Conservation (phyloP, 2,797 vertebrate species). For the Caiman crocodilus region DNA sequence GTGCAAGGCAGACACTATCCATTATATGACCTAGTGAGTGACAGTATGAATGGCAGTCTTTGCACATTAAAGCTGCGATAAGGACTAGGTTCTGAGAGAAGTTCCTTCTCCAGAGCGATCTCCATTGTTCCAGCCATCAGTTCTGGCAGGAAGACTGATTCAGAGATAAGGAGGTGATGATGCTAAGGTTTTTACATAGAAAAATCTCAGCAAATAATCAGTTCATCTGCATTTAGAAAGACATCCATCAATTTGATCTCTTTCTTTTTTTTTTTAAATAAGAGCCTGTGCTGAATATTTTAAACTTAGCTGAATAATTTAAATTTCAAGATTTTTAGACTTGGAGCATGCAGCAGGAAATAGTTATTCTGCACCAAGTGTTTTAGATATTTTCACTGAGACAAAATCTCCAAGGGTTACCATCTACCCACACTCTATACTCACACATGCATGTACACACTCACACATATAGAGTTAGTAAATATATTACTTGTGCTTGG, state of each 20-base stretch:
- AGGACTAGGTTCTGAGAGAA: slow-evolving; percentile 77
- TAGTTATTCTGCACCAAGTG: neutral
- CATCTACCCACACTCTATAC: neutral
- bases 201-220: slow-evolving; percentile 74
- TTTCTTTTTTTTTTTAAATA: slow-evolving; percentile 53
- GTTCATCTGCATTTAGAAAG: slow-evolving; percentile 86
- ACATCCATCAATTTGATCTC: slow-evolving; percentile 82
- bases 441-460: neutral
- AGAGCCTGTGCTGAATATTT: neutral
- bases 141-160: slow-evolving; percentile 83
- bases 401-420: neutral
- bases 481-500: neutral
- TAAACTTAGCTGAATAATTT: neutral
- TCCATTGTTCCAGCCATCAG: slow-evolving; percentile 86
- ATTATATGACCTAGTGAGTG: slow-evolving; percentile 84
- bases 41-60: slow-evolving; percentile 86
- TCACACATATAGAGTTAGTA: neutral
- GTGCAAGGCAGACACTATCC: slow-evolving; percentile 84
- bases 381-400: neutral
- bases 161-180: slow-evolving; percentile 82
- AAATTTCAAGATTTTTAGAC: neutral
- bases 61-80: slow-evolving; percentile 84
- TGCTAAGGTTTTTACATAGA: slow-evolving; percentile 61
- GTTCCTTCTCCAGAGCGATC: slow-evolving; percentile 75
- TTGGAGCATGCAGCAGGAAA: neutral